These are phyloP conservation scores for Ramphastos sulfuratus DNA, from an alignment of 2,113 vertebrate species.

Conservation along the genomic window DNA sequence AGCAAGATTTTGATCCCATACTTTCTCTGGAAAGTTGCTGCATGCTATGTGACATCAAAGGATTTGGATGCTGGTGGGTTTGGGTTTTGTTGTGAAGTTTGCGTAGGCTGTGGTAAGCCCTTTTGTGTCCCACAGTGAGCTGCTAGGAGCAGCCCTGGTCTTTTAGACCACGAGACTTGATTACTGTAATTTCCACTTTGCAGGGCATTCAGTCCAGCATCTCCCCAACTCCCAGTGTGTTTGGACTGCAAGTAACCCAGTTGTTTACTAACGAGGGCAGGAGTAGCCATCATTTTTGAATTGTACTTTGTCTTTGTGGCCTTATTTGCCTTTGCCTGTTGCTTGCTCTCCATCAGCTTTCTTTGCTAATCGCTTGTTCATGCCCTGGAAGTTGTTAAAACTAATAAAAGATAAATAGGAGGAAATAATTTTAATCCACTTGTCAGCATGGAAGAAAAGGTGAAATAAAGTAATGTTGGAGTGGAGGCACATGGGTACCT, in stretches of 20 bases:
- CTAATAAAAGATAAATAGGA: background rate
- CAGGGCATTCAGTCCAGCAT: background rate
- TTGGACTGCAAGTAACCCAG: background rate
- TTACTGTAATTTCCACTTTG: constrained; percentile 19
- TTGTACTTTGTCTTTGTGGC: background rate
- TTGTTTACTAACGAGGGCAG: background rate
- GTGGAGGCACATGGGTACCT: background rate
- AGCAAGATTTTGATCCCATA: background rate
- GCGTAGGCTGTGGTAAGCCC: background rate
- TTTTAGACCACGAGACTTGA: background rate
- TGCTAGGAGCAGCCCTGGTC: background rate
- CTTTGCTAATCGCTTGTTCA: background rate
- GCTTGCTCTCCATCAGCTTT: background rate
- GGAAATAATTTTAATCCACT: background rate
- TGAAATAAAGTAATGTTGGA: background rate
- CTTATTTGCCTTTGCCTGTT: background rate
- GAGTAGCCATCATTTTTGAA: background rate
- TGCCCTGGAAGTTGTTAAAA: background rate
- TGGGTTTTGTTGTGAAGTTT: background rate
- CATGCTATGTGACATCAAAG: background rate
- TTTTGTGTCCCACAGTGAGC: background rate
- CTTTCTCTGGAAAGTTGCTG: background rate
- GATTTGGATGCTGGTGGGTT: background rate
- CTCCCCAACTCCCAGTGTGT: background rate
- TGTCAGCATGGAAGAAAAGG: background rate